Evolutionary conservation across 1,140 invertebrate species (phyloP).

Genomic region (Pristionchus pacificus): DNA sequence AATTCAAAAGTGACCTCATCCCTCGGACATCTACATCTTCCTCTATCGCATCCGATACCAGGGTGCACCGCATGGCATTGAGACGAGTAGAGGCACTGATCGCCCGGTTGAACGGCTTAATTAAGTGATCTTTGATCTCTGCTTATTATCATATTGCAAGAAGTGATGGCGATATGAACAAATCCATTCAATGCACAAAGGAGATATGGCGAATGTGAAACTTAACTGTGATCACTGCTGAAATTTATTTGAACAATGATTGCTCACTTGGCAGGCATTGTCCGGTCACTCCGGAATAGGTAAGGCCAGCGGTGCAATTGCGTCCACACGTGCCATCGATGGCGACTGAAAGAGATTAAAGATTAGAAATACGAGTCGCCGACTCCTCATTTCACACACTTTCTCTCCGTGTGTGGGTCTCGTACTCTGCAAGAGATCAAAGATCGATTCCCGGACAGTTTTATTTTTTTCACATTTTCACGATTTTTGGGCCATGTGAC

Average conservation of each 20-base stretch:
- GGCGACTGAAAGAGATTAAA: conserved; percentile 35
- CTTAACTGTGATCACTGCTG: too few relatives aligned
- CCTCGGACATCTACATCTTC: conserved; percentile 47
- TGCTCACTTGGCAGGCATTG: conserved; percentile 49
- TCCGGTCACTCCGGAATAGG: conserved; percentile 50
- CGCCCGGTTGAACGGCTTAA: conserved; percentile 38
- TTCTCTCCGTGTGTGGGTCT: too few relatives aligned
- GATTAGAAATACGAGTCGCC: background rate
- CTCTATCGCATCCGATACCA: conserved; percentile 49
- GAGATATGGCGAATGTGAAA: too few relatives aligned
- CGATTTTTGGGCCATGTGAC: too few relatives aligned
- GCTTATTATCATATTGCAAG: conserved; percentile 18
- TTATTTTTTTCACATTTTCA: too few relatives aligned
- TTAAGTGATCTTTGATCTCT: too few relatives aligned
- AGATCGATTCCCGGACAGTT: too few relatives aligned
- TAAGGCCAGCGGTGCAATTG: conserved; percentile 39
- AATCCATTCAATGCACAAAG: too few relatives aligned
- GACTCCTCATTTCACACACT: background rate
- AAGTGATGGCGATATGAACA: too few relatives aligned
- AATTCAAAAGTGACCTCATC: too few relatives aligned
- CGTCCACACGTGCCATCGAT: conserved; percentile 54
- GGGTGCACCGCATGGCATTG: conserved; percentile 53
- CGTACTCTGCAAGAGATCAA: too few relatives aligned
- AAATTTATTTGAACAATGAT: background rate
- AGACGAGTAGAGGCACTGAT: conserved; percentile 52